Conservation (phyloP, 2,888 invertebrate species). For the Crioceris asparagi region DNA sequence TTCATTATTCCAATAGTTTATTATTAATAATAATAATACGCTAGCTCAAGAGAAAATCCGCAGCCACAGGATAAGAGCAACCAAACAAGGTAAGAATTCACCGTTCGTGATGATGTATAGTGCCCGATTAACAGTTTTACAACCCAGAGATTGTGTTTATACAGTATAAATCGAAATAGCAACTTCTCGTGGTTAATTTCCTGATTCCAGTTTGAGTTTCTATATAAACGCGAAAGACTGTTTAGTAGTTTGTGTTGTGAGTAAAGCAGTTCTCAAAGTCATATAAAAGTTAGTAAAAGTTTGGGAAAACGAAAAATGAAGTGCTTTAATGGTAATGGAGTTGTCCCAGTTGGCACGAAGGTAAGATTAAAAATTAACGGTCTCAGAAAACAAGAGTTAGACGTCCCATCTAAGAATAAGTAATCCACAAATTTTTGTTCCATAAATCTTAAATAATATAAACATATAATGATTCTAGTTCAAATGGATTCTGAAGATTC, state of each 20-base stretch:
- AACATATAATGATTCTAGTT: slow-evolving; percentile 20
- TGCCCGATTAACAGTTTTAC: too few species aligned
- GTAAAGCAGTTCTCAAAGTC: slow-evolving; percentile 26
- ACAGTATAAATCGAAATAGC: too few species aligned
- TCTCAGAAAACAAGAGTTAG: slow-evolving; percentile 26
- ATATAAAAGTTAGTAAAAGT: slow-evolving; percentile 19
- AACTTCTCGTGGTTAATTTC: too few species aligned
- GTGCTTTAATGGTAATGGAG: slow-evolving; percentile 37
- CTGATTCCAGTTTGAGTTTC: too few species aligned
- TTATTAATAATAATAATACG: too few species aligned
- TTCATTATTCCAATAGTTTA: too few species aligned
- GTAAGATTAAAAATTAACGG: slow-evolving; percentile 38
- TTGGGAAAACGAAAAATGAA: slow-evolving; percentile 32
- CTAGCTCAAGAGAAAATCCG: too few species aligned
- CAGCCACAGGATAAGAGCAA: too few species aligned
- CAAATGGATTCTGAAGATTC: slow-evolving; percentile 53
- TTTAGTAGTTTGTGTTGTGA: slow-evolving; percentile 39
- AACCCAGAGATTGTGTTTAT: too few species aligned
- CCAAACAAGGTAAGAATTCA: too few species aligned
- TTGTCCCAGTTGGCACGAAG: slow-evolving; percentile 34
- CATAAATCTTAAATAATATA: neutral
- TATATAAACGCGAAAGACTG: slow-evolving; percentile 32
- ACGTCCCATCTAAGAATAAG: neutral
- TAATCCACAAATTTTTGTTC: neutral
- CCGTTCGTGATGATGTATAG: too few species aligned